Evolutionary conservation across 2,888 invertebrate species (phyloP), one percentile per base, ranked within the genome.

Genomic region (Hirtodrosophila alboralis): DNA sequence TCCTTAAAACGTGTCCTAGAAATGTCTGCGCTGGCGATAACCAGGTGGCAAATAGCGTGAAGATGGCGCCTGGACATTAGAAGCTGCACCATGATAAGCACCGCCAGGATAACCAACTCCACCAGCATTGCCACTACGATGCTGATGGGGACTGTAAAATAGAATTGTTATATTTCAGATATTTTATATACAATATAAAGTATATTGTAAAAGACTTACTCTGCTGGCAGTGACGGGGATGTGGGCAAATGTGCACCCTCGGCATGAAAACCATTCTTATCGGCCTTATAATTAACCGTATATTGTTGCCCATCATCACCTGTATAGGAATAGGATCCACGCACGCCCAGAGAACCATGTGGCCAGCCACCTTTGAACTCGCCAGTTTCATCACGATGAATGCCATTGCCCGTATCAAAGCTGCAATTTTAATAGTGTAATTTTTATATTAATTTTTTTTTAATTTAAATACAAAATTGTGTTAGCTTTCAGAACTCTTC

Each of bases 211-310:
- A 38, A 4, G 28, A 72, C 67, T 76, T 59, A 68, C 84, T 83
- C 74, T 52, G 67, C 93, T 26, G 95, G 95, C 73, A 95, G 92
- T 16, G 95, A 95, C 30, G 95, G 95, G 5, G 95, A 93, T 26
- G 94, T 95, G 31, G 96, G 95, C 74, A 95, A 90, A 89, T 95
- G 95, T 33, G 94, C 94, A 45, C 95, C 95, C 77, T 93, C 93
- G 8, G 95, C 94, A 84, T 94, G 93, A 90, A 95, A 96, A 54
- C 95, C 95, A 85, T 94, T 94, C 74, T 94, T 93, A 88, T 95
- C 95, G 48, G 95, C 95, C 53, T 94, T 92, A 86, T 95, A 95
- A 75, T 92, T 92, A 3, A 93, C 93, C 10, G 93, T 93, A 65
- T 93, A 93, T 10, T 92, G 92, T 74, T 92, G 92, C 33, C 93